Evolutionary conservation across 1,140 invertebrate genomes (phyloP).

Genomic region (honey bee (Apis mellifera)): DNA sequence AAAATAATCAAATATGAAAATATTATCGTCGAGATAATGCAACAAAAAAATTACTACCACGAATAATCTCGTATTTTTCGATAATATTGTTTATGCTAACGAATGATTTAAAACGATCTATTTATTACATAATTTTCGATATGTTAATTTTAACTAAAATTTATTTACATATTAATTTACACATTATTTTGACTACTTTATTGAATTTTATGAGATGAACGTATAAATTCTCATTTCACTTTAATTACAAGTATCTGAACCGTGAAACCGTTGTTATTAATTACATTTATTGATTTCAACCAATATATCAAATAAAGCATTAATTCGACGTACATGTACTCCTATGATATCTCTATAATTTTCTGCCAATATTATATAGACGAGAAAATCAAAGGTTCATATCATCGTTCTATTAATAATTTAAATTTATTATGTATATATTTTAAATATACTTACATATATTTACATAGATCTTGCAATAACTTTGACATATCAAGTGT

Average conservation of each 20-base stretch:
- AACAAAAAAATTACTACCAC: neutral
- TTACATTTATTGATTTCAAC: neutral
- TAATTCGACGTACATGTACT: neutral
- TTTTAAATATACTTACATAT: neutral
- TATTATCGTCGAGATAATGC: conserved; percentile 10
- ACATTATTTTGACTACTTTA: neutral
- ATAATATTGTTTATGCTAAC: too few species aligned
- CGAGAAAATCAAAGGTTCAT: neutral
- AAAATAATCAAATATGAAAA: conserved; percentile 11
- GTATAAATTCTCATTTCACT: neutral
- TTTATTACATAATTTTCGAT: too few species aligned
- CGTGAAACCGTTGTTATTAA: neutral
- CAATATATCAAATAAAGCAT: neutral
- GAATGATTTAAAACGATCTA: too few species aligned
- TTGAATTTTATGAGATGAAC: neutral
- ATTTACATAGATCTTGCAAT: too few species aligned
- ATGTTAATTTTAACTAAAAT: too few species aligned
- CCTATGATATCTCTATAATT: neutral
- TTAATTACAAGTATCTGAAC: neutral
- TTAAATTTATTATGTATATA: neutral
- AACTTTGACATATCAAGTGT: too few species aligned
- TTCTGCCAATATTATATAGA: neutral
- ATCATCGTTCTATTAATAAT: neutral
- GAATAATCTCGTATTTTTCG: neutral
- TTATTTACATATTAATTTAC: neutral